Conservation (phyloP, 92 coral and sea anemone genomes). For the Palythoa grandiflora region DNA sequence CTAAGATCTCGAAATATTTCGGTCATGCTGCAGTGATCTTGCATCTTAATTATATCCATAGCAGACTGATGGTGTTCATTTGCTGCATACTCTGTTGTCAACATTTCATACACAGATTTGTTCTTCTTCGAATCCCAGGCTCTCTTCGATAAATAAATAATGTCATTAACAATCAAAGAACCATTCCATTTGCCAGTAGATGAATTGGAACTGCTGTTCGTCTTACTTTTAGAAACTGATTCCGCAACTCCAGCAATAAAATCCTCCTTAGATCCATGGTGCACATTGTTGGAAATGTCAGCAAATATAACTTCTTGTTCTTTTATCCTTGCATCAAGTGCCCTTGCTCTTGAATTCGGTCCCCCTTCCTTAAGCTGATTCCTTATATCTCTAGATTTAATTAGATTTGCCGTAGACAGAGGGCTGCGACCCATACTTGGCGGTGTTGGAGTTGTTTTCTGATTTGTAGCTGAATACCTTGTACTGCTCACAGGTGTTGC, state of each 20-base stretch:
- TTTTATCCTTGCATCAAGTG: constrained; percentile 23
- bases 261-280: constrained; percentile 46
- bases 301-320: constrained; percentile 39
- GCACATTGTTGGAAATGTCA: constrained; percentile 43
- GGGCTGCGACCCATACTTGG: constrained; percentile 8
- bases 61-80: constrained; percentile 35
- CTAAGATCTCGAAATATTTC: constrained; percentile 23
- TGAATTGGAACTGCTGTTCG: background rate
- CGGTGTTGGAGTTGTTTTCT: constrained; percentile 9
- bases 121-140: constrained; percentile 36
- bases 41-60: constrained; percentile 37
- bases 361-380: constrained; percentile 15
- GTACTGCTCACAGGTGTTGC: background rate
- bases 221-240: constrained; percentile 11
- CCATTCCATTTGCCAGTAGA: constrained; percentile 48
- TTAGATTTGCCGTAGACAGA: background rate
- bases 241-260: constrained; percentile 46
- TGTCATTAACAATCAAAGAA: constrained; percentile 38
- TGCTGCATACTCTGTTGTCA: constrained; percentile 19
- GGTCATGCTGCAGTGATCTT: constrained; percentile 48
- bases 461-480: constrained; percentile 13
- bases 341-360: constrained; percentile 25
- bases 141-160: constrained; percentile 37
- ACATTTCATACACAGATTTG: constrained; percentile 42
- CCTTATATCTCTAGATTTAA: constrained; percentile 3